Conservation (phyloP, 2,888 invertebrate genomes). For the Orthosia incerta region DNA sequence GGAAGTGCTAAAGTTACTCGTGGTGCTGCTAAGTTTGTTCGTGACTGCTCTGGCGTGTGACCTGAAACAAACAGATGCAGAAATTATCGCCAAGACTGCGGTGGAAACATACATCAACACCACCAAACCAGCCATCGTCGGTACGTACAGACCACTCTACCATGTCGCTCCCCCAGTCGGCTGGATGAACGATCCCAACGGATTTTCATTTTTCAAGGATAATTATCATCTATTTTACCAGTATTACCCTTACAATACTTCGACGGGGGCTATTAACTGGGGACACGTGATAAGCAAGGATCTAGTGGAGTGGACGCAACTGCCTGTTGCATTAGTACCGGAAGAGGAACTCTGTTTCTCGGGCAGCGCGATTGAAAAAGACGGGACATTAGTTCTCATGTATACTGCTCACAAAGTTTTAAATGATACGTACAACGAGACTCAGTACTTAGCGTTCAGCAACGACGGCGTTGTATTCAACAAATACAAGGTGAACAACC, state of each 20-base stretch:
- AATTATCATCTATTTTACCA: slow-evolving; percentile 90
- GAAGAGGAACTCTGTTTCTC: slow-evolving; percentile 85
- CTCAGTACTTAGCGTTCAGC: slow-evolving; percentile 83
- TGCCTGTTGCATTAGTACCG: slow-evolving; percentile 87
- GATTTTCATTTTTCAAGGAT: slow-evolving; percentile 87
- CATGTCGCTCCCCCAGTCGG: slow-evolving; percentile 85
- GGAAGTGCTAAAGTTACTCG: slow-evolving; percentile 43
- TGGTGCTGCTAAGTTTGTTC: slow-evolving; percentile 65
- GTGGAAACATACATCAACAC: slow-evolving; percentile 32
- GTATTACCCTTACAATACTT: slow-evolving; percentile 84
- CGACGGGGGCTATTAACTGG: slow-evolving; percentile 89
- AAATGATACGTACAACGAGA: slow-evolving; percentile 61
- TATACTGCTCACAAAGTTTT: slow-evolving; percentile 78
- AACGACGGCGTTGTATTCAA: slow-evolving; percentile 82
- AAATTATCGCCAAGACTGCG: not conserved
- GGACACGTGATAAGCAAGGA: slow-evolving; percentile 87
- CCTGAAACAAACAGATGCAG: slow-evolving; percentile 16
- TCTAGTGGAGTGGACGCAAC: slow-evolving; percentile 86
- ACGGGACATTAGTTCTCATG: slow-evolving; percentile 80
- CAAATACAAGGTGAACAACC: slow-evolving; percentile 84
- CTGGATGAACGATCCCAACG: slow-evolving; percentile 91
- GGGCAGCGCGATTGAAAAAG: slow-evolving; percentile 85
- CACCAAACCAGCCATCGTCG: not conserved
- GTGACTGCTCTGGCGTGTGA: slow-evolving; percentile 58
- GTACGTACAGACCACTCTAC: slow-evolving; percentile 79